Conservation (phyloP, 1,140 invertebrate species). For the Plodia interpunctella region DNA sequence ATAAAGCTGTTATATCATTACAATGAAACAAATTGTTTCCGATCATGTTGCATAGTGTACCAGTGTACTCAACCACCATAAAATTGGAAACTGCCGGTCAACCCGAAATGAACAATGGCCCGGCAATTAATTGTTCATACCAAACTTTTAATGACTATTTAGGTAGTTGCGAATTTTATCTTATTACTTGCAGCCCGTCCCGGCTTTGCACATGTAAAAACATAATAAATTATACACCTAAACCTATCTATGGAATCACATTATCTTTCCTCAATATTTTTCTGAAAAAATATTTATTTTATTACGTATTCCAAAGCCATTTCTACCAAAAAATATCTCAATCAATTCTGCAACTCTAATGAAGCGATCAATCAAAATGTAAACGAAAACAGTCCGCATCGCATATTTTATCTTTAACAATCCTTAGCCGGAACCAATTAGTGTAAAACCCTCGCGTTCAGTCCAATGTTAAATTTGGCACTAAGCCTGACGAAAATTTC, state of each 20-base stretch:
- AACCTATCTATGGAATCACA: too few species aligned
- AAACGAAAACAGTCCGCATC: slow-evolving; percentile 67
- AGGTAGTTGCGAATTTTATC: neutral
- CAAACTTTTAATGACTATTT: neutral
- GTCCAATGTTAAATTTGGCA: slow-evolving; percentile 72
- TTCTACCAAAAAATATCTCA: slow-evolving; percentile 3
- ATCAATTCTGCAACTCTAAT: slow-evolving; percentile 29
- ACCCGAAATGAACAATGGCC: slow-evolving; percentile 47
- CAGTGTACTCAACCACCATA: slow-evolving; percentile 53
- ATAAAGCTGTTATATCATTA: neutral
- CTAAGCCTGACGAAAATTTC: slow-evolving; percentile 74
- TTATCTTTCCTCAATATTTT: too few species aligned
- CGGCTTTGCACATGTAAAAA: too few species aligned
- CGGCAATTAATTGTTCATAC: slow-evolving; percentile 19
- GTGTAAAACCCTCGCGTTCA: slow-evolving; percentile 66
- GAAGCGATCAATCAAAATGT: slow-evolving; percentile 67
- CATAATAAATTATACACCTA: too few species aligned
- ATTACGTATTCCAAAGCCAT: neutral
- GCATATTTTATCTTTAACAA: slow-evolving; percentile 76
- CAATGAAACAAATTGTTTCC: neutral
- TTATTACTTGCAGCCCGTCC: too few species aligned
- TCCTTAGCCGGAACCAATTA: slow-evolving; percentile 71
- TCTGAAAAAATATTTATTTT: too few species aligned
- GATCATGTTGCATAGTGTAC: neutral
- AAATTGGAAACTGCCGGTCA: slow-evolving; percentile 63